Evolutionary conservation across 1,140 invertebrate species (phyloP), one percentile per base, ranked within the genome.

Genomic region (Phymorhynchus buccinoides): DNA sequence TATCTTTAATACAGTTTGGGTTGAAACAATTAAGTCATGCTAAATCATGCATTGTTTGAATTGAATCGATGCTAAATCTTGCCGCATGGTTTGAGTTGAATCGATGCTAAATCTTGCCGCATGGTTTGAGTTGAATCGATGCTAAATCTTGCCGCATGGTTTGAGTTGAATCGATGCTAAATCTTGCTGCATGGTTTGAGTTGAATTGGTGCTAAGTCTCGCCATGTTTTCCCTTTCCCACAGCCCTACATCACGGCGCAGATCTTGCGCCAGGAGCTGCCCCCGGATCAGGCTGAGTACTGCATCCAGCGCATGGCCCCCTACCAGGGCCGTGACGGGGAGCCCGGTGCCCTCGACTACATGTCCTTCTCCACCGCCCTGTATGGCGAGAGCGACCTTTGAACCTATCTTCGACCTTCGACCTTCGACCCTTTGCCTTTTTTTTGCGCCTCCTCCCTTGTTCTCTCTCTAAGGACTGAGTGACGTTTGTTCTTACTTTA

Each of bases 311-410:
- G 98, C 93, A 99, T 99, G 99, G 96, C 97, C 89, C 97, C 98
- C 39, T 99, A 96, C 95, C 87, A 89, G 66, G 93, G 92, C 37
- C 87, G 88, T 32, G 93, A 92, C 86, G 92, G 90, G 14, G 89
- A 90, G 14, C 91, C 97, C 79, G 97, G 97, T 89, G 97, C 98
- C 80, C 95, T 99, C 75, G 99, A 99, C 94, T 99, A 99, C 94
- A 98, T 98, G 96, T 98, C 98, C 88, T 99, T 99, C 95, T 99
- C 98, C 88, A 99, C 98, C 88, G 98, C 98, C 87, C 96, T 99
- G 79, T 99, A 99, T 93, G 98, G 98, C 88, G 98, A 99, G 95
- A 98, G 97, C 92, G 98, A 99, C 95, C 96, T 99, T 84, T 93
- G 56, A 62, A 62, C 56, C 56, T 2, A 18, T 9, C 48, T 52